These are phyloP conservation scores for Daubentonia madagascariensis DNA, from an alignment of 2,113 vertebrate genomes.

Conservation along the genomic window DNA sequence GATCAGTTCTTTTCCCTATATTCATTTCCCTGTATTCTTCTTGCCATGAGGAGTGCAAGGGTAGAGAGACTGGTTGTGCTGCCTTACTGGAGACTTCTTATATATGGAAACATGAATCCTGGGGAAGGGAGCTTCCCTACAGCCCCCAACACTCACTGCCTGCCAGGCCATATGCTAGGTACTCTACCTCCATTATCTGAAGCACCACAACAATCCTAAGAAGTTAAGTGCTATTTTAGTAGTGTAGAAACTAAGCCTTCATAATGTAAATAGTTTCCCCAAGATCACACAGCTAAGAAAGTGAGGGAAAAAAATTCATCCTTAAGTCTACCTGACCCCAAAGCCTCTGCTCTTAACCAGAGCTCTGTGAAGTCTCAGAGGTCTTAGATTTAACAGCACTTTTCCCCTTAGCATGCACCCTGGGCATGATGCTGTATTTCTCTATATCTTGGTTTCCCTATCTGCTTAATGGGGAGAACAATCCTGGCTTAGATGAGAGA, in stretches of 20 bases:
- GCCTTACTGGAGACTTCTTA: neutral
- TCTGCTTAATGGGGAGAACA: neutral
- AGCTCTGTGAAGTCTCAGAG: neutral
- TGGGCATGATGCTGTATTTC: too few relatives aligned
- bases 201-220: neutral
- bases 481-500: neutral
- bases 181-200: neutral
- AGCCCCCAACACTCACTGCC: too few relatives aligned
- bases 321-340: neutral
- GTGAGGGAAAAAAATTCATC: neutral
- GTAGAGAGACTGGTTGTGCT: neutral
- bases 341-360: neutral
- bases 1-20: neutral
- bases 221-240: neutral
- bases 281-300: neutral
- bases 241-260: neutral
- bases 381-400: neutral
- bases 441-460: neutral
- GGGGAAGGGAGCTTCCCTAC: neutral
- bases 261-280: neutral
- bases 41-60: accelerated
- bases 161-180: too few relatives aligned
- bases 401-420: neutral
- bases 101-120: neutral
- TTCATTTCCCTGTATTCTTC: neutral